These are phyloP conservation scores for Scomberomorus guttatus DNA, from an alignment of 2,797 vertebrate species.

Conservation along the genomic window DNA sequence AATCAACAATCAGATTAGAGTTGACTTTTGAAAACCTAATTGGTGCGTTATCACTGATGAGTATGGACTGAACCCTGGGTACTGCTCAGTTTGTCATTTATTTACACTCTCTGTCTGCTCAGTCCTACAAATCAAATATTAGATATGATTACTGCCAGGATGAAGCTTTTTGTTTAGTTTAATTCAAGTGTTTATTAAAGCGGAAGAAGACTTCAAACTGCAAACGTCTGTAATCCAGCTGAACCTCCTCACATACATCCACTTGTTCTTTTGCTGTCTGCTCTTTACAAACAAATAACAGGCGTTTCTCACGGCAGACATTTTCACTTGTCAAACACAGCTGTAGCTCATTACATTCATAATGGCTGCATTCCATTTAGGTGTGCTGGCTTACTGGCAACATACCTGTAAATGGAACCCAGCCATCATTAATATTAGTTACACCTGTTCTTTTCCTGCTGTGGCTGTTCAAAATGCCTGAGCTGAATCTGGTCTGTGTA, in stretches of 20 bases:
- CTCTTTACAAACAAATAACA: slow-evolving; percentile 30
- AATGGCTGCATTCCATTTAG: slow-evolving; percentile 40
- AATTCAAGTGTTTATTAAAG: slow-evolving; percentile 51
- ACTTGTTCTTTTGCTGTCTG: not conserved
- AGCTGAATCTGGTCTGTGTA: slow-evolving; percentile 8
- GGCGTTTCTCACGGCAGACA: slow-evolving; percentile 14
- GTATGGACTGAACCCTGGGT: not conserved
- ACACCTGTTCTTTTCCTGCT: slow-evolving; percentile 39
- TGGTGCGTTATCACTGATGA: not conserved
- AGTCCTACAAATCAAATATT: slow-evolving; percentile 8
- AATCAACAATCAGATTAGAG: not conserved
- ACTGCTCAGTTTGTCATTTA: slow-evolving; percentile 16
- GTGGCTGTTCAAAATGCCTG: slow-evolving; percentile 4
- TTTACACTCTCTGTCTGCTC: slow-evolving; percentile 19
- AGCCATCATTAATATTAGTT: slow-evolving; percentile 39
- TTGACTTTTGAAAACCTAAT: not conserved
- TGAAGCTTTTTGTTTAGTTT: slow-evolving; percentile 39
- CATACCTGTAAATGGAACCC: slow-evolving; percentile 26
- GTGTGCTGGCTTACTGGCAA: slow-evolving; percentile 43
- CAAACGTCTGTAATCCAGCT: slow-evolving; percentile 33
- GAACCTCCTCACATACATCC: slow-evolving; percentile 26
- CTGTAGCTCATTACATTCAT: slow-evolving; percentile 37
- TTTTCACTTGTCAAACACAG: slow-evolving; percentile 29
- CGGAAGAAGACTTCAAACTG: slow-evolving; percentile 34
- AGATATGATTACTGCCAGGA: slow-evolving; percentile 31